Evolutionary conservation across 2,113 vertebrate species (phyloP).

Genomic region (Sturnira hondurensis): DNA sequence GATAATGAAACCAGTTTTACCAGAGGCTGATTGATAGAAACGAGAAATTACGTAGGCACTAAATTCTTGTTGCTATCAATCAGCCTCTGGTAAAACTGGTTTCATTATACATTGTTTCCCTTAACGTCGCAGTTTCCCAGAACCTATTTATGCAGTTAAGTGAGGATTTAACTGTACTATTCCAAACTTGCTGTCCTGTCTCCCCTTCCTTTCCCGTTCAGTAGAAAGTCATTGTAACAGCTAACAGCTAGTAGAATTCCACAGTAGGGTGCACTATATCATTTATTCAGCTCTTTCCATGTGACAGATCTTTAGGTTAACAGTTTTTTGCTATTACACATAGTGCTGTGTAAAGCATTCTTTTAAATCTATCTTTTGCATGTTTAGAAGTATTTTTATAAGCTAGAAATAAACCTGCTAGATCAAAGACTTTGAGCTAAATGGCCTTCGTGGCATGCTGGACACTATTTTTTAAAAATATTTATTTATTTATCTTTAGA

Average conservation of each 20-base stretch:
- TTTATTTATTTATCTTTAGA: too few relatives aligned
- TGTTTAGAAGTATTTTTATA: conserved; percentile 25
- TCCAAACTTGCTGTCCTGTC: background rate
- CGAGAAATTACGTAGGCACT: too few relatives aligned
- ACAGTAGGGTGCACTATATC: background rate
- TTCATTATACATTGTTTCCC: background rate
- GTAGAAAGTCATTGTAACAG: conserved; percentile 2
- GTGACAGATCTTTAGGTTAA: background rate
- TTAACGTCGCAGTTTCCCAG: background rate
- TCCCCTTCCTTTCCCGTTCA: background rate
- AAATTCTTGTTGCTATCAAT: background rate
- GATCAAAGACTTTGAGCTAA: conserved; percentile 1
- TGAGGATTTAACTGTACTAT: background rate
- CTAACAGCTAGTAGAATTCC: background rate
- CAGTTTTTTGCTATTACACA: background rate
- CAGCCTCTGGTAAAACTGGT: background rate
- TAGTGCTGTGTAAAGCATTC: background rate
- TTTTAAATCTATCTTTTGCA: background rate
- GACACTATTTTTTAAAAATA: too few relatives aligned
- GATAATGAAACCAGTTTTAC: too few relatives aligned
- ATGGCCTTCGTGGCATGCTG: background rate
- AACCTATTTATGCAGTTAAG: background rate
- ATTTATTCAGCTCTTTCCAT: background rate
- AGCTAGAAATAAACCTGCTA: background rate
- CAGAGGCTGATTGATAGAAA: too few relatives aligned